Evolutionary conservation across 2,113 vertebrate genomes (phyloP).

Genomic region (Tor tambroides): DNA sequence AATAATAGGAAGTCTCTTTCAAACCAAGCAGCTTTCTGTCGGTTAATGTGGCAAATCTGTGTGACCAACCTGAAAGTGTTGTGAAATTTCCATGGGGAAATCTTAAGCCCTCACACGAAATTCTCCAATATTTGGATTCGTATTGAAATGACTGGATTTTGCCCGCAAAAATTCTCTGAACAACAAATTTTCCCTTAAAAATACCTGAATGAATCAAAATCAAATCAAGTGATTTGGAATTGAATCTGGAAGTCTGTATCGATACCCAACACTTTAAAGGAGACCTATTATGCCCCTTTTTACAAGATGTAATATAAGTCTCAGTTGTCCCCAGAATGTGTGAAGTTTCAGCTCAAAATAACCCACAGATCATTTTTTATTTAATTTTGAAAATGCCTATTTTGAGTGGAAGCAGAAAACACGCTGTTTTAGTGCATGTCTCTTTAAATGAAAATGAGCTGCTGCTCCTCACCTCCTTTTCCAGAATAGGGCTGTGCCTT

Average conservation of each 20-base stretch:
- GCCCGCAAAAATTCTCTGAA: neutral
- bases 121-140: neutral
- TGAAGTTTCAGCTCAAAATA: too few relatives aligned
- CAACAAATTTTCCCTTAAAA: neutral
- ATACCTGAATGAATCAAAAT: neutral
- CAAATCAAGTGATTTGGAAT: neutral
- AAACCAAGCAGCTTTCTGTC: neutral
- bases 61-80: neutral
- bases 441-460: too few relatives aligned
- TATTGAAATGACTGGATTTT: neutral
- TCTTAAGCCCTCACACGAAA: neutral
- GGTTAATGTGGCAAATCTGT: neutral
- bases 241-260: neutral
- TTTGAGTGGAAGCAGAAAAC: too few relatives aligned
- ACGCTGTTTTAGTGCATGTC: too few relatives aligned
- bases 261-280: neutral
- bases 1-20: neutral
- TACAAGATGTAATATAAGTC: too few relatives aligned
- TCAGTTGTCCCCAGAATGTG: too few relatives aligned
- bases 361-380: too few relatives aligned
- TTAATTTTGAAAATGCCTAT: too few relatives aligned
- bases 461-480: too few relatives aligned
- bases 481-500: too few relatives aligned
- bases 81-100: neutral
- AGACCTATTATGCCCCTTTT: too few relatives aligned